phyloP scores from a whole-genome alignment of 1,140 invertebrate genomes.

The Meloidogyne exigua region DNA sequence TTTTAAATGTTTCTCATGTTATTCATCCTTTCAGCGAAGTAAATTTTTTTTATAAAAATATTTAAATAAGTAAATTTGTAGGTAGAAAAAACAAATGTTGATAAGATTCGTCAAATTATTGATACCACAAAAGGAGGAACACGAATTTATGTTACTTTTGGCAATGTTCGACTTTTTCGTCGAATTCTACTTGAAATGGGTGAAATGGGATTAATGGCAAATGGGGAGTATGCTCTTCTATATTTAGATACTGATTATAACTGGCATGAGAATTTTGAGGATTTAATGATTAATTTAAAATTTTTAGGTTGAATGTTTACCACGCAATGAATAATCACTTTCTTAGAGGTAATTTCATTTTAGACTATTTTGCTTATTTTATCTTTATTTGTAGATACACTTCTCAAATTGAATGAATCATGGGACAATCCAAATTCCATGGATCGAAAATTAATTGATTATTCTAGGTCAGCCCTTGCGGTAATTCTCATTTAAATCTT shows the following conservation, averaged over 20 bases:
- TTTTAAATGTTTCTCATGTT: constrained; percentile 44
- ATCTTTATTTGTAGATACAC: constrained; percentile 46
- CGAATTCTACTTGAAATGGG: constrained; percentile 88
- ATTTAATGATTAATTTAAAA: not conserved
- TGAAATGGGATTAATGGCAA: constrained; percentile 77
- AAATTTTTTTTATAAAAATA: constrained; percentile 8
- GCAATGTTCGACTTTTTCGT: constrained; percentile 75
- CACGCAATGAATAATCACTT: constrained; percentile 72
- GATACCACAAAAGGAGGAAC: constrained; percentile 68
- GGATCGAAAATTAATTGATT: constrained; percentile 53
- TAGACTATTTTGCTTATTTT: constrained; percentile 61
- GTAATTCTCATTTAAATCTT: not conserved
- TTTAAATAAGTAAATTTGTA: not conserved
- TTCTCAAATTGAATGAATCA: constrained; percentile 39
- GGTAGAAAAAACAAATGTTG: constrained; percentile 18
- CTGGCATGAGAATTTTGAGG: constrained; percentile 66
- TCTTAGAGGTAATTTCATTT: constrained; percentile 74
- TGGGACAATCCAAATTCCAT: constrained; percentile 49
- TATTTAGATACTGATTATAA: constrained; percentile 90
- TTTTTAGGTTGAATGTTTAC: constrained; percentile 74
- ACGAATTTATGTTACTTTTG: constrained; percentile 79
- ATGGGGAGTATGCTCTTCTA: constrained; percentile 91
- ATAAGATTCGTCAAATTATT: constrained; percentile 24
- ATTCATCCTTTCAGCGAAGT: constrained; percentile 46
- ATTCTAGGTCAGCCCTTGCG: constrained; percentile 52